These are phyloP conservation scores for Trissolcus brochymenae DNA, from an alignment of 2,888 invertebrate species.

Conservation along the genomic window DNA sequence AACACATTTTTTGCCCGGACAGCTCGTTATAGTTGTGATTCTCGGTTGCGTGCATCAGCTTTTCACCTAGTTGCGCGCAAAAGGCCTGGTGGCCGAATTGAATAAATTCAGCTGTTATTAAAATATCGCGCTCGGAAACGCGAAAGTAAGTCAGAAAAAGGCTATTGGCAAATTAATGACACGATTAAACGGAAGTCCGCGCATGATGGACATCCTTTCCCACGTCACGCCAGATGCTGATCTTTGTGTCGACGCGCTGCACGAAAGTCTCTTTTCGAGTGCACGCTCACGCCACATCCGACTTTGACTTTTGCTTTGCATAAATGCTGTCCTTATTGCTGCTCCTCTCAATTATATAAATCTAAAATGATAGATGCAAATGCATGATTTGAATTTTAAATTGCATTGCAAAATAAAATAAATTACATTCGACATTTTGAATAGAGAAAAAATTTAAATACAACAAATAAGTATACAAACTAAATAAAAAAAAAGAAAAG, in stretches of 20 bases:
- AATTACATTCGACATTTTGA: neutral
- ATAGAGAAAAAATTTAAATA: neutral
- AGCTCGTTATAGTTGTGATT: neutral
- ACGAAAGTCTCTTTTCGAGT: constrained; percentile 52
- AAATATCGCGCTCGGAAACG: neutral
- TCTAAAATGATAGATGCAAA: neutral
- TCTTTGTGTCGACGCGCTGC: constrained; percentile 61
- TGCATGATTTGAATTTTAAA: neutral
- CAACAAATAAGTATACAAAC: neutral
- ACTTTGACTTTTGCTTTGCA: constrained; percentile 22
- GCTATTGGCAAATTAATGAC: constrained; percentile 27
- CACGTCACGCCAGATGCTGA: constrained; percentile 68
- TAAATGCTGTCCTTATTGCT: constrained; percentile 7
- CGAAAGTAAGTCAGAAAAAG: constrained; percentile 15
- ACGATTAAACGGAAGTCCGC: constrained; percentile 60
- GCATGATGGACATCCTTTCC: constrained; percentile 68
- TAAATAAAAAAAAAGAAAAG: neutral
- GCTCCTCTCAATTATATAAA: too few species aligned
- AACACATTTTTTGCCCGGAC: too few species aligned
- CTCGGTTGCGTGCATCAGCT: neutral
- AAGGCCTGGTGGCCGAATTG: constrained; percentile 18
- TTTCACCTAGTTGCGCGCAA: neutral
- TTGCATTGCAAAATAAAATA: too few species aligned
- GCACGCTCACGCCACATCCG: constrained; percentile 57
- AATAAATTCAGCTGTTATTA: neutral